Conservation (phyloP, 2,113 vertebrate genomes). For the Festucalex cinctus region DNA sequence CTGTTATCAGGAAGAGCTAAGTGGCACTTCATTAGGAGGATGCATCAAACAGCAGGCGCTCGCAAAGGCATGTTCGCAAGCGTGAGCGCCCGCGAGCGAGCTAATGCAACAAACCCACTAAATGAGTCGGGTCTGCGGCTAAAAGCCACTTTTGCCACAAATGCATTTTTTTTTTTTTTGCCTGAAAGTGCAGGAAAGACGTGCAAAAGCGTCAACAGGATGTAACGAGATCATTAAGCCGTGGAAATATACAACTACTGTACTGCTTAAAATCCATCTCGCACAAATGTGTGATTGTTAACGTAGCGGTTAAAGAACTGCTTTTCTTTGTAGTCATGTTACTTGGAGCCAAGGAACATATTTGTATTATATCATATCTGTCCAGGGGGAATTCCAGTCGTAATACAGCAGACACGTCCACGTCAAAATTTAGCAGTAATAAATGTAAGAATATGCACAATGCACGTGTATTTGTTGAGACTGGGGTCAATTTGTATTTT, state of each 20-base stretch:
- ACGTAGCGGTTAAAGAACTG: neutral
- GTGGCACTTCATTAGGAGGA: conserved; percentile 51
- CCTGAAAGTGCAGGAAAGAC: conserved; percentile 54
- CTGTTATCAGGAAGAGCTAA: conserved; percentile 52
- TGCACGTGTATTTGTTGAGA: no score
- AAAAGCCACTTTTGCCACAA: conserved; percentile 62
- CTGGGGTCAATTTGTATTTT: no score
- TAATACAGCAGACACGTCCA: no score
- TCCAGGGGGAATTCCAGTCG: no score
- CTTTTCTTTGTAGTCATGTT: neutral
- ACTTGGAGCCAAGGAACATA: no score
- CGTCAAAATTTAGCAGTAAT: no score
- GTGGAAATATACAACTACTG: neutral
- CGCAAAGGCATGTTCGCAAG: neutral
- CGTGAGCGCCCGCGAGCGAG: conserved; percentile 5
- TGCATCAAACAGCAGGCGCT: conserved; percentile 37
- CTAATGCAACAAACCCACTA: conserved; percentile 62
- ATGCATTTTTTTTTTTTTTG: conserved; percentile 59
- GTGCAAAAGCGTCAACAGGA: neutral
- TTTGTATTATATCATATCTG: no score
- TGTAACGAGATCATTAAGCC: neutral
- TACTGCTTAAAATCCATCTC: neutral
- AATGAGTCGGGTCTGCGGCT: conserved; percentile 55
- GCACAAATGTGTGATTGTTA: neutral
- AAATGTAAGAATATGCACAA: no score